A percentile compares a stretch with the other conserved stretches of the same genome.
Evolutionary conservation across 1,140 invertebrate species (phyloP).

Genomic region (Drosophila kepulauana): DNA sequence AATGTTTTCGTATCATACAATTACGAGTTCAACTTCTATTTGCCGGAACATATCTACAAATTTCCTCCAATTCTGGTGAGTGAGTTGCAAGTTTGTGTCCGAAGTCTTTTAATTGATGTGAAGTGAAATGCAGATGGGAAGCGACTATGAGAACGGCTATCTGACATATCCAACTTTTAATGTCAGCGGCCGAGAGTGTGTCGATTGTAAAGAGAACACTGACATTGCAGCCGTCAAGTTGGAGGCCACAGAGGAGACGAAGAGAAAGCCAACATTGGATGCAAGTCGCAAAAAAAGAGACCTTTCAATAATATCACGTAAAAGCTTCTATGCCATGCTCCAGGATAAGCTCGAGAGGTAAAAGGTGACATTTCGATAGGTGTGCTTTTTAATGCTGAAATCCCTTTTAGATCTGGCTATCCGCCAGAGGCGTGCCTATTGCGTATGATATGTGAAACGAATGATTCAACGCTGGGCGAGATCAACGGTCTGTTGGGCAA

Average conservation of each 20-base stretch:
- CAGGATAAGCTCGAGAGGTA: slow-evolving; percentile 72
- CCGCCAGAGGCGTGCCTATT: slow-evolving; percentile 64
- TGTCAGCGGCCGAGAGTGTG: slow-evolving; percentile 31
- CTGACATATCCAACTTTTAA: slow-evolving; percentile 62
- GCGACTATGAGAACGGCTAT: slow-evolving; percentile 59
- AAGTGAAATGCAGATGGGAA: slow-evolving; percentile 47
- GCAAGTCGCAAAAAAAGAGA: slow-evolving; percentile 41
- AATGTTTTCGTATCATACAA: slow-evolving; percentile 91
- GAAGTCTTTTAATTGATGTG: slow-evolving; percentile 24
- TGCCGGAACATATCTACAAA: slow-evolving; percentile 80
- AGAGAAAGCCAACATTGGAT: neutral
- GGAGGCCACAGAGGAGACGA: neutral
- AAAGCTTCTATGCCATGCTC: slow-evolving; percentile 67
- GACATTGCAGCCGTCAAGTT: slow-evolving; percentile 8
- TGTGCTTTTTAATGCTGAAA: too few species aligned
- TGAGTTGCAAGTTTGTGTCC: slow-evolving; percentile 9
- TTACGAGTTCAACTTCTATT: slow-evolving; percentile 90
- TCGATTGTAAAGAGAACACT: slow-evolving; percentile 48
- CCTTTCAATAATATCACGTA: slow-evolving; percentile 56
- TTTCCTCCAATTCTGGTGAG: slow-evolving; percentile 74
- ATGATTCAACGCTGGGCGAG: slow-evolving; percentile 68
- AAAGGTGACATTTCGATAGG: neutral
- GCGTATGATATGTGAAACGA: slow-evolving; percentile 78
- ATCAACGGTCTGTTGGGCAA: slow-evolving; percentile 75
- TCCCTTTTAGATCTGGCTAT: slow-evolving; percentile 56